These are phyloP conservation scores for Lacanobia oleracea DNA, from an alignment of 2,888 invertebrate genomes.

Conservation along the genomic window DNA sequence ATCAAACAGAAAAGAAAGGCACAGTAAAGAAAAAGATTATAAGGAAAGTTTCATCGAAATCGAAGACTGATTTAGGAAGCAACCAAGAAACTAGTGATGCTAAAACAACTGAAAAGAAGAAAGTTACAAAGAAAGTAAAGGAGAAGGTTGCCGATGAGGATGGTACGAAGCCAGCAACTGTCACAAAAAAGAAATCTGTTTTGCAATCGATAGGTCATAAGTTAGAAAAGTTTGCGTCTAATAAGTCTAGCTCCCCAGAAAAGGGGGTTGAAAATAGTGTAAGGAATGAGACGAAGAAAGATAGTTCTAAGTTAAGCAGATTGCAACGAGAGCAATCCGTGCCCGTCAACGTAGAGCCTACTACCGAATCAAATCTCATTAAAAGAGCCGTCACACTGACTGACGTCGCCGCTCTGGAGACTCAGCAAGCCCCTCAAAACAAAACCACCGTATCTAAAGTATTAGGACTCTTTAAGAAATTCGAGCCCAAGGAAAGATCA, in stretches of 20 bases:
- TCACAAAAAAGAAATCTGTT: slow-evolving; percentile 92
- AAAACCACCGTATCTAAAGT: slow-evolving; percentile 94
- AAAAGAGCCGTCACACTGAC: slow-evolving; percentile 94
- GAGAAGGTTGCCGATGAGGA: slow-evolving; percentile 82
- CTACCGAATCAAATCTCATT: slow-evolving; percentile 92
- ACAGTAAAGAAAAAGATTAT: slow-evolving; percentile 87
- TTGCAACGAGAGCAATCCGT: slow-evolving; percentile 92
- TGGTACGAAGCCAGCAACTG: slow-evolving; percentile 74
- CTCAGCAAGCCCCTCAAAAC: slow-evolving; percentile 83
- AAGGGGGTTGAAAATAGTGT: slow-evolving; percentile 81
- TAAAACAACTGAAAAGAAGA: slow-evolving; percentile 84
- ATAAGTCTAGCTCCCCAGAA: slow-evolving; percentile 87
- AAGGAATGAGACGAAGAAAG: slow-evolving; percentile 75
- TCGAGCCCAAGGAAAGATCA: slow-evolving; percentile 91
- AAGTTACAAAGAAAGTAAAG: slow-evolving; percentile 84
- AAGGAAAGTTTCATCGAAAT: slow-evolving; percentile 86
- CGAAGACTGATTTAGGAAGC: slow-evolving; percentile 82
- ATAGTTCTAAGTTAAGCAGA: slow-evolving; percentile 87
- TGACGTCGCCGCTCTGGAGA: slow-evolving; percentile 90
- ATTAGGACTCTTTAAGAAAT: slow-evolving; percentile 94
- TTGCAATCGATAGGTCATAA: slow-evolving; percentile 95
- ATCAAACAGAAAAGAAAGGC: slow-evolving; percentile 81
- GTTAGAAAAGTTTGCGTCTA: slow-evolving; percentile 92
- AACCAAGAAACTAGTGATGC: slow-evolving; percentile 76
- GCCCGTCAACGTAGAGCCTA: slow-evolving; percentile 88